These are phyloP conservation scores for Zophobas morio DNA, from an alignment of 1,140 invertebrate genomes.

Conservation along the genomic window DNA sequence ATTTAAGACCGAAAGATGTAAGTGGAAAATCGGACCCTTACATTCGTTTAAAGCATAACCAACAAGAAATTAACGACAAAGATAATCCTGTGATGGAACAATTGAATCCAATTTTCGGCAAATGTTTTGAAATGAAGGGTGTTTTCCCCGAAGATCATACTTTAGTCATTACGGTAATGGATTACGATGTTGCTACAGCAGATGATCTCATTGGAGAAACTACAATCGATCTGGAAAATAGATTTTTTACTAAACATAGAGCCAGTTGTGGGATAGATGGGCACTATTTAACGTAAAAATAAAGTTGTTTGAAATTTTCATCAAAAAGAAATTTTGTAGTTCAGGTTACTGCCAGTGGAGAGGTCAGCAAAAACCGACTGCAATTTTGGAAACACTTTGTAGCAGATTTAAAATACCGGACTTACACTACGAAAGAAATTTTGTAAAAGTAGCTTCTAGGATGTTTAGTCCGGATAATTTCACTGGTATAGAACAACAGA, in stretches of 20 bases:
- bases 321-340: constrained; percentile 61
- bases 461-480: constrained; percentile 52
- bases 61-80: constrained; percentile 78
- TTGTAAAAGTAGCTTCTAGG: constrained; percentile 70
- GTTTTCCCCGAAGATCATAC: constrained; percentile 82
- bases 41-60: constrained; percentile 78
- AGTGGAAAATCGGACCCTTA: constrained; percentile 87
- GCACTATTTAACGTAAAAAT: constrained; percentile 76
- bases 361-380: constrained; percentile 80
- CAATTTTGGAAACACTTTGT: constrained; percentile 82
- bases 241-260: constrained; percentile 85
- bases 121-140: constrained; percentile 82
- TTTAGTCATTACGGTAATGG: constrained; percentile 82
- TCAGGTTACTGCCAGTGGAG: constrained; percentile 85
- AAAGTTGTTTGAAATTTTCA: constrained; percentile 23
- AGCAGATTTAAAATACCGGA: constrained; percentile 73
- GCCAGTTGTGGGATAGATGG: constrained; percentile 82
- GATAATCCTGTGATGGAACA: constrained; percentile 84
- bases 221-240: constrained; percentile 88
- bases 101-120: constrained; percentile 90
- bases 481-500: constrained; percentile 17
- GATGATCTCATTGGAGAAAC: constrained; percentile 91
- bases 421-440: constrained; percentile 68
- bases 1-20: constrained; percentile 82
- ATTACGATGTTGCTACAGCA: constrained; percentile 78